phyloP scores from a whole-genome alignment of 2,888 invertebrate genomes.

The Theretra japonica region DNA sequence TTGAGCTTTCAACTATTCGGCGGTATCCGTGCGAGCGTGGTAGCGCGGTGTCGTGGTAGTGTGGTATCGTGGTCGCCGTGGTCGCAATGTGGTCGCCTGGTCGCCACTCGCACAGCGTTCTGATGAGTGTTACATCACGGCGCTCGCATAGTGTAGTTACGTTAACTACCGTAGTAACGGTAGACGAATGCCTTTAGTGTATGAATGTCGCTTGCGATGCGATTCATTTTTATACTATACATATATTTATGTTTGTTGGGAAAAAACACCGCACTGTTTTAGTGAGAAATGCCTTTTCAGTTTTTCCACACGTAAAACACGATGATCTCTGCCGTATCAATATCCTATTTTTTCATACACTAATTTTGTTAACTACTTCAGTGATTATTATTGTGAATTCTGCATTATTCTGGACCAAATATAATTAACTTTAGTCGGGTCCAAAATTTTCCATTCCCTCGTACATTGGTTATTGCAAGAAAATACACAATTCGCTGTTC shows the following conservation, averaged over 20 bases:
- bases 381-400: too few relatives aligned
- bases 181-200: background rate
- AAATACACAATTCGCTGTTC: too few relatives aligned
- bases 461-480: too few relatives aligned
- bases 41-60: background rate
- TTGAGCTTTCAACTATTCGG: conserved; percentile 3
- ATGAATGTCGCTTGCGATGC: background rate
- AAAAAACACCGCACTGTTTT: background rate
- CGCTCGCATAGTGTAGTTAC: background rate
- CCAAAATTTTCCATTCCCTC: too few relatives aligned
- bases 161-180: conserved; percentile 6
- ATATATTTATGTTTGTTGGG: background rate
- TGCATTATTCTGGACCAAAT: too few relatives aligned
- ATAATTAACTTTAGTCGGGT: too few relatives aligned
- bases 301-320: too few relatives aligned
- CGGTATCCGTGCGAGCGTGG: background rate
- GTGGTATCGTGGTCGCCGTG: background rate
- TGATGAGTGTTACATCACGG: background rate
- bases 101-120: background rate
- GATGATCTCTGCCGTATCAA: too few relatives aligned
- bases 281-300: too few relatives aligned
- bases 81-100: background rate
- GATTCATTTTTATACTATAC: background rate
- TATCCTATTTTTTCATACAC: too few relatives aligned
- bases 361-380: too few relatives aligned